Percentiles rank a stretch among this genome's conserved stretches.
Conservation (phyloP, 1,140 invertebrate genomes). For the Zeugodacus cucurbitae region DNA sequence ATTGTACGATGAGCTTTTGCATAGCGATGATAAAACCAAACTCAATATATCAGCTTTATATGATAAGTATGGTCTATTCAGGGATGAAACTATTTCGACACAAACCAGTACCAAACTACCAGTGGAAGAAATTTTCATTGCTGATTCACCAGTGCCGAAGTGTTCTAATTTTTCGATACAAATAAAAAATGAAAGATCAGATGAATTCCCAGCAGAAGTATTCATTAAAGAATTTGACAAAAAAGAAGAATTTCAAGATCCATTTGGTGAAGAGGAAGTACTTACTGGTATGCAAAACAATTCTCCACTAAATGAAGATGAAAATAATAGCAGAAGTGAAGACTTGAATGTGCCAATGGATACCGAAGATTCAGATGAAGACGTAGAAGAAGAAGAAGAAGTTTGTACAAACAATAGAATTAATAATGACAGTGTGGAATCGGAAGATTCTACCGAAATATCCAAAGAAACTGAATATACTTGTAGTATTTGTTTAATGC, state of each 20-base stretch:
- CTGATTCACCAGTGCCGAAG: neutral
- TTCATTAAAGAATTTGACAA: neutral
- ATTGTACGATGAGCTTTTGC: neutral
- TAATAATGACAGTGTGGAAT: neutral
- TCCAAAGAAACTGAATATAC: neutral
- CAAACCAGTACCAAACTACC: neutral
- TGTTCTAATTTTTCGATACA: neutral
- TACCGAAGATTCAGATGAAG: neutral
- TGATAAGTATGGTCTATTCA: neutral
- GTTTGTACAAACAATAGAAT: neutral
- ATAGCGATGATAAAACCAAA: neutral
- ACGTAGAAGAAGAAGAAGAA: neutral
- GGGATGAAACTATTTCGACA: neutral
- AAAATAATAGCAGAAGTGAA: neutral
- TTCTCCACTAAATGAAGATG: neutral
- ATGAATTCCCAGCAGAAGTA: neutral
- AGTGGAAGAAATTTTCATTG: conserved; percentile 26
- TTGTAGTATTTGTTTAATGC: neutral
- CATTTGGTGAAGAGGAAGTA: neutral
- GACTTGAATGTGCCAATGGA: neutral
- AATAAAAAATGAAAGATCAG: conserved; percentile 1
- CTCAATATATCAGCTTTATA: neutral
- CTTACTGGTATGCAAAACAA: neutral
- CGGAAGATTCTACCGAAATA: neutral
- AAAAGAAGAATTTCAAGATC: conserved; percentile 12